Evolutionary conservation across 2,113 vertebrate species (phyloP), one percentile per base, ranked within the genome.

Genomic region (Menura novaehollandiae): DNA sequence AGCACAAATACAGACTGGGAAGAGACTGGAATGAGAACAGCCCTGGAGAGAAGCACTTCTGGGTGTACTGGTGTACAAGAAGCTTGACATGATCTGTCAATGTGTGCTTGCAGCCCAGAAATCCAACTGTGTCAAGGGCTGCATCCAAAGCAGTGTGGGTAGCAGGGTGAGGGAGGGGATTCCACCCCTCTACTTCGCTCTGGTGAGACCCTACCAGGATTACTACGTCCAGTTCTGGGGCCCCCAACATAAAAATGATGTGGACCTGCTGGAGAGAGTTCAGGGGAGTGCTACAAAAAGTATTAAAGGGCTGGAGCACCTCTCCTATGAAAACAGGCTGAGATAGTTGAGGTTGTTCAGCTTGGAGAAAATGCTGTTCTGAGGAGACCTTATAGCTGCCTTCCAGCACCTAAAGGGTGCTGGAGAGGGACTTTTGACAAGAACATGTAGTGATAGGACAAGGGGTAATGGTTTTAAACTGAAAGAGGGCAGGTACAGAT

Each of bases 91-190:
- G 18, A 90, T 10, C 47, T 6, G 4, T 21, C 26, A 43, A 9
- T 35, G 30, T 32, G 15, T 0, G 0, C n/a, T 62, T 7, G 4
- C 4, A 21, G 26, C 21, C 9, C 17, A 69, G 26, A 84, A 77
- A 33, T 20, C 17, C 35, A 69, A 21, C 2, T 1, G 10, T 11
- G 19, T 49, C 18, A 37, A 43, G 13, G 49, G 27, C 32, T 77
- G 26, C 63, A 49, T 33, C 15, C 6, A 84, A 63, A 37, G 27
- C 21, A 55, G 26, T 0, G 0, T 16, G 56, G 49, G 7, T 30
- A 55, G 10, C 32, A 63, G 41, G 10, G 8, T 1, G 4, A 76
- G 19, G 22, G 43, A 63, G 19, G 19, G 18, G 30, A 83, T 60
- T 75, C 30, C 9, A 7, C 7, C 30, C 17, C 20, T 82, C 23